Base-by-base conservation (phyloP, 2,888 invertebrate genomes). In the Hecatera dysodea region DNA sequence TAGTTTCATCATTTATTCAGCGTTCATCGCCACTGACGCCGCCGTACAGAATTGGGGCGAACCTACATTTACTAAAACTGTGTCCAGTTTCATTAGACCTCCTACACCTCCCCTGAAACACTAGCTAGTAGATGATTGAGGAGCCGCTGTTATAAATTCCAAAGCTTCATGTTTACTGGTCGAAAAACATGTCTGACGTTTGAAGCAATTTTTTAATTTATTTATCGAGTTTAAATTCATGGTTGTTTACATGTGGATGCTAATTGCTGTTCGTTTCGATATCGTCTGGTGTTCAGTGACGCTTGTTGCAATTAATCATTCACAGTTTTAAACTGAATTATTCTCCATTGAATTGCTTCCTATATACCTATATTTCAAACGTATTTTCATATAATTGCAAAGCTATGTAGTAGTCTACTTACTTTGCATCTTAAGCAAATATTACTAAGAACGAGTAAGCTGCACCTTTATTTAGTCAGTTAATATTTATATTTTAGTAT, bases 1-100 rank as follows among this genome's bases (percentile, higher is more conserved):
- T 70, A 84, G 75, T 79, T 64, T 69, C 77, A 86, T 83, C 75
- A 81, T 84, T 85, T 80, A 86, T 85, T 87, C 75, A 75, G 62
- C 59, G 78, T 83, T 83, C 81, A 80, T 78, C 74, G 75, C 76
- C 52, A 79, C 82, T 86, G 86, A 87, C 80, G 78, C 79, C 66
- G 80, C 71, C 80, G 46, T 74, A 81, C 71, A 73, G 78, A 77
- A 87, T 86, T 85, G 75, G 85, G 84, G 53, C 82, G 63, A 78
- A 75, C 81, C 78, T 81, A 84, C 81, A 82, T 85, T 84, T 77
- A 78, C 82, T 73, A 73, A 78, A 85, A 75, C 78, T 60, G 44
- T 78, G 63, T 39, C 81, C 82, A 84, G 67, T 87, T 67, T 75
- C 59, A 75, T 64, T 68, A 84, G 84, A 82, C 66, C 72, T 68